Evolutionary conservation across 1,140 invertebrate species (phyloP).

Genomic region (Heliconius melpomene): DNA sequence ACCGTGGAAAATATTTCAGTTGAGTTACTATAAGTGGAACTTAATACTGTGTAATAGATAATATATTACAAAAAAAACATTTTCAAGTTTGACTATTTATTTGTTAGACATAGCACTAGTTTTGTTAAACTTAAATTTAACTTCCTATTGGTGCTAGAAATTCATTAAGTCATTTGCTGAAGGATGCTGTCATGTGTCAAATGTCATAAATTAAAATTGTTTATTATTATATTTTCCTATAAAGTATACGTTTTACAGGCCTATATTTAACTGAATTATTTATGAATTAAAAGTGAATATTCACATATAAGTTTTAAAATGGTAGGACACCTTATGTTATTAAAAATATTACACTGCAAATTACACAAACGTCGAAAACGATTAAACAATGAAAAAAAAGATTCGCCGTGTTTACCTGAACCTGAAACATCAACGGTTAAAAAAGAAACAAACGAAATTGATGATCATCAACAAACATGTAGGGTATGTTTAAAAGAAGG

Average conservation of each 20-base stretch:
- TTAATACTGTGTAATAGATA: too few relatives aligned
- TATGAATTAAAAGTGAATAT: conserved; percentile 1
- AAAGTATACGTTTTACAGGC: not conserved
- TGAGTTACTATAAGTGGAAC: too few relatives aligned
- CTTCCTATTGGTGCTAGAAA: too few relatives aligned
- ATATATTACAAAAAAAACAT: too few relatives aligned
- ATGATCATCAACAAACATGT: conserved; percentile 43
- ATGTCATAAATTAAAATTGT: too few relatives aligned
- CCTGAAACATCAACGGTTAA: conserved; percentile 16
- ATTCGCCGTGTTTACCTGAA: not conserved
- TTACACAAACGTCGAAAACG: conserved; percentile 27
- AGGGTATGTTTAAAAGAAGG: conserved; percentile 70
- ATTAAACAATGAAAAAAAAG: conserved; percentile 17
- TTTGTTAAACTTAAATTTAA: too few relatives aligned
- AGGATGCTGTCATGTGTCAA: too few relatives aligned
- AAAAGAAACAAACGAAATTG: conserved; percentile 25
- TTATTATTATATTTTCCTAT: not conserved
- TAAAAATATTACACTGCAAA: conserved; percentile 60
- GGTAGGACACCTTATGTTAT: conserved; percentile 53
- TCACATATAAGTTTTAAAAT: conserved; percentile 37
- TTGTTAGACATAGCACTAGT: too few relatives aligned
- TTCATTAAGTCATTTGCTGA: too few relatives aligned
- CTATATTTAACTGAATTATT: not conserved
- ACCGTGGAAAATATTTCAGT: too few relatives aligned
- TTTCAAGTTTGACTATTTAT: too few relatives aligned